These are phyloP conservation scores for Anoplopoma fimbria DNA, from an alignment of 2,113 vertebrate species.

Conservation along the genomic window DNA sequence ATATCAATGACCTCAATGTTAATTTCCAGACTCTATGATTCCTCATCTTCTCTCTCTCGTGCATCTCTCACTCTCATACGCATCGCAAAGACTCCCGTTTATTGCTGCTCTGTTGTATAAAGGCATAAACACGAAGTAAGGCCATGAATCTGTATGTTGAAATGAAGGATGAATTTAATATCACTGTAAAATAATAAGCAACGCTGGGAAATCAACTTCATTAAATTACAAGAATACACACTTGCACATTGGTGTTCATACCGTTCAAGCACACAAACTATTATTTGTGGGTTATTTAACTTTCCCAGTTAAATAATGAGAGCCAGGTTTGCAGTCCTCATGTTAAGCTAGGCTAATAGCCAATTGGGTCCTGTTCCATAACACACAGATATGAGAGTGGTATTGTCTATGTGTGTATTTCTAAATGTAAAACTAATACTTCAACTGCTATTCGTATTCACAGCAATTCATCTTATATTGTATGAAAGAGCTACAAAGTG, in stretches of 20 bases:
- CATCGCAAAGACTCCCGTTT: slow-evolving; percentile 6
- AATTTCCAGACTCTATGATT: slow-evolving; percentile 19
- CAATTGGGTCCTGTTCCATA: too few relatives aligned
- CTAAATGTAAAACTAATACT: too few relatives aligned
- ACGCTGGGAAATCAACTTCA: slow-evolving; percentile 3
- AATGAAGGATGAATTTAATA: slow-evolving; percentile 33
- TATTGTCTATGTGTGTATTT: too few relatives aligned
- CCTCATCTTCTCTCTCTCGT: neutral
- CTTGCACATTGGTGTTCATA: neutral
- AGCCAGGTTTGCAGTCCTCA: too few relatives aligned
- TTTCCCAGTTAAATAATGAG: too few relatives aligned
- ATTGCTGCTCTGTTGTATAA: slow-evolving; percentile 23
- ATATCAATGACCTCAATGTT: slow-evolving; percentile 29
- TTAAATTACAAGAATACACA: neutral
- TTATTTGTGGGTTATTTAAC: too few relatives aligned
- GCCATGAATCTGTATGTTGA: neutral
- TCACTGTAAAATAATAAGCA: slow-evolving; percentile 17
- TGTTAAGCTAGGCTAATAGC: too few relatives aligned
- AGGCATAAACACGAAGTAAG: neutral
- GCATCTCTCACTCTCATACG: neutral
- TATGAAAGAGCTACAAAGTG: neutral
- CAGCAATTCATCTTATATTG: too few relatives aligned
- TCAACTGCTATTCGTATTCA: too few relatives aligned
- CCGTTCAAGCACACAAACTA: neutral
- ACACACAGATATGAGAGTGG: too few relatives aligned